Evolutionary conservation across 1,140 invertebrate species (phyloP).

Genomic region (Aphis gossypii): DNA sequence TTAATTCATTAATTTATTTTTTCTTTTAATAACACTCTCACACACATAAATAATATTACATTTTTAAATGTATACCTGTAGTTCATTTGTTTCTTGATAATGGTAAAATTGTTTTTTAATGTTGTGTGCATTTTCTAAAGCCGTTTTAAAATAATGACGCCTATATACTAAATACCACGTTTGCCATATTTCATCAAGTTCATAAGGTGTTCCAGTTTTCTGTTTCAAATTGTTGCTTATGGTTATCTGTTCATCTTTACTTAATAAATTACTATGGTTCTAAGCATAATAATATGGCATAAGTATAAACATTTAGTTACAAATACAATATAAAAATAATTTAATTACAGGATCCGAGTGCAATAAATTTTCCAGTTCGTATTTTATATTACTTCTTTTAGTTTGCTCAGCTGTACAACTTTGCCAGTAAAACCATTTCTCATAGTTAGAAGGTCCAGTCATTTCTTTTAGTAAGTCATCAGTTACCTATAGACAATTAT

Average conservation of each 20-base stretch:
- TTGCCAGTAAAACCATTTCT: slow-evolving; percentile 88
- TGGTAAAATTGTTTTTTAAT: slow-evolving; percentile 92
- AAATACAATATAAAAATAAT: not conserved
- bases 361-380: slow-evolving; percentile 86
- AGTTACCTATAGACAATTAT: slow-evolving; percentile 65
- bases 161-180: slow-evolving; percentile 93
- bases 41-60: not conserved
- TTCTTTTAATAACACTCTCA: not conserved
- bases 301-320: not conserved
- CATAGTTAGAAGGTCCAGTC: slow-evolving; percentile 76
- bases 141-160: slow-evolving; percentile 84
- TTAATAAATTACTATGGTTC: slow-evolving; percentile 79
- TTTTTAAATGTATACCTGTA: slow-evolving; percentile 48
- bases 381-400: slow-evolving; percentile 75
- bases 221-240: slow-evolving; percentile 91
- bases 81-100: slow-evolving; percentile 81
- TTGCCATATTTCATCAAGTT: slow-evolving; percentile 85
- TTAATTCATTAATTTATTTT: not conserved
- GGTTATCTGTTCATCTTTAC: slow-evolving; percentile 90
- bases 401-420: slow-evolving; percentile 79
- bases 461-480: slow-evolving; percentile 77
- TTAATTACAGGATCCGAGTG: slow-evolving; percentile 71
- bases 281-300: slow-evolving; percentile 64
- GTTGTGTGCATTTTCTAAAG: slow-evolving; percentile 81
- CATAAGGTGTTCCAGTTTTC: slow-evolving; percentile 76